Evolutionary conservation across 2,888 invertebrate genomes (phyloP), one percentile per base, ranked within the genome.

Genomic region (Andrena bicolor): DNA sequence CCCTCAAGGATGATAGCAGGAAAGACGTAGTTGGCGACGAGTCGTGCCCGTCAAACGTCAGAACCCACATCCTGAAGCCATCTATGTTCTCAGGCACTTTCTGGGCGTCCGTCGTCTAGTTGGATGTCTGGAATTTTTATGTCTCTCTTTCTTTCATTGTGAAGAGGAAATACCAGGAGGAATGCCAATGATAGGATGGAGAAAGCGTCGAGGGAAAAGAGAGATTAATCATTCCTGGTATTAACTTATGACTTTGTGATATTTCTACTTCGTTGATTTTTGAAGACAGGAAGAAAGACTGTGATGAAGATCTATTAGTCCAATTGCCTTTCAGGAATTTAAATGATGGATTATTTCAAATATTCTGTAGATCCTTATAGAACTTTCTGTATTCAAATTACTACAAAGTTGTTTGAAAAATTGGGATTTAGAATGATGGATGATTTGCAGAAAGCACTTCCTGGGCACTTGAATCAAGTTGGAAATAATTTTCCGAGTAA

Each of bases 11-110:
- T 63, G 69, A 26, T 56, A 64, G 7, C 6, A 32, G 48, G 20
- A 20, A 64, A 49, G 65, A 51, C 56, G 61, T 58, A 26, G 35
- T 56, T 41, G 68, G 58, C 66, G 75, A 69, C 70, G 69, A 66
- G 48, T 82, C 58, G 28, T 28, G 80, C 80, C 70, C 70, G 78
- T 80, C 61, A 76, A 26, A 72, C 61, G 71, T 83, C 74, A 49
- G 61, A 58, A 72, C 35, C 79, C 76, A 64, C 74, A 64, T 72
- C 58, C 20, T 48, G 48, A 66, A 77, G 56, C 76, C 63, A 73
- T 83, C 78, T 28, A 71, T 61, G 74, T 70, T 83, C 68, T 35
- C 13, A 66, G 70, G 7, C 41, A 61, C 35, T 65, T 65, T 69
- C 26, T 60, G n/a, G 32, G 28, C 56, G 26, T 56, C 64, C 58